phyloP scores from a whole-genome alignment of 2,888 invertebrate species.

The Melitaea athalia region DNA sequence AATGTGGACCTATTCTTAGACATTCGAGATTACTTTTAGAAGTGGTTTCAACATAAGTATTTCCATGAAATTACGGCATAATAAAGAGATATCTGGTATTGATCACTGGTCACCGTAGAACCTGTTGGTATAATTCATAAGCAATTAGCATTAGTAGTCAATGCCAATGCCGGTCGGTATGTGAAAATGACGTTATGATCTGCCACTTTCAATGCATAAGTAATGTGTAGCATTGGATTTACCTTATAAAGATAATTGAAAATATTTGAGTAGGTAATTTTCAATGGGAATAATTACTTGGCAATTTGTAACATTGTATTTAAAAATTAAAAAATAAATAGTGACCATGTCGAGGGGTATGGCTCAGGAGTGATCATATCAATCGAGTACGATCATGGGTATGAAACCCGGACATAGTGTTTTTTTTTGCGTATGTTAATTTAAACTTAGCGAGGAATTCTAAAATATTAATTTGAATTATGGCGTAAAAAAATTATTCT shows the following conservation, averaged over 20 bases:
- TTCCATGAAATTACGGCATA: conserved; percentile 1
- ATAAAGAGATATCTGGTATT: conserved; percentile 4
- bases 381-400: no score
- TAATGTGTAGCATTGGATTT: conserved; percentile 13
- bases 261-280: neutral
- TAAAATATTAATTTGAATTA: no score
- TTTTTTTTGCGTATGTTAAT: no score
- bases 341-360: no score
- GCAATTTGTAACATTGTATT: no score
- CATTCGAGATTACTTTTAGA: neutral
- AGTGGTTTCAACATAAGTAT: neutral
- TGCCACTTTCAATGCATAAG: conserved; percentile 19
- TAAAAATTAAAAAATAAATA: no score
- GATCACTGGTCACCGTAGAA: conserved; percentile 18
- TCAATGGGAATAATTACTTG: neutral
- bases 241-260: neutral
- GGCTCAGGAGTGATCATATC: no score
- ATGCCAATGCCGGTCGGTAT: conserved; percentile 14
- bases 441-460: no score
- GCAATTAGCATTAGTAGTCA: conserved; percentile 34
- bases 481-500: no score
- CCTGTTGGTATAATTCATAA: conserved; percentile 11
- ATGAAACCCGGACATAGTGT: no score
- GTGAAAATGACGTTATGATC: conserved; percentile 6
- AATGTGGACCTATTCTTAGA: conserved; percentile 5